Evolutionary conservation across 2,888 invertebrate species (phyloP), one percentile per base, ranked within the genome.

Genomic region (Tipula lateralis): DNA sequence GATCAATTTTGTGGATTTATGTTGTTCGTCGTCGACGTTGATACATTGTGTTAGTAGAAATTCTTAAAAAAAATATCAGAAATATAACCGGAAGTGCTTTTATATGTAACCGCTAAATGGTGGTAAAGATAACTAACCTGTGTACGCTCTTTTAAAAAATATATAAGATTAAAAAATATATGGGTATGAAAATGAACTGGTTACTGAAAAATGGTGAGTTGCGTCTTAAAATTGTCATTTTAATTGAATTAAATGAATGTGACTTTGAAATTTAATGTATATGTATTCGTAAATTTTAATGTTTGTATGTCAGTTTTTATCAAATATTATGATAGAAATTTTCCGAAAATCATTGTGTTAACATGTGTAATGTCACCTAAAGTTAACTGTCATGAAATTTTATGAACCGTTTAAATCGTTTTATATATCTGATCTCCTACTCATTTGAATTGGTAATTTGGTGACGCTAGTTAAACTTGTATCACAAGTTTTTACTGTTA

Each of bases 1-100:
- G 66, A 66, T 24, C 66, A 66, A 66, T 66, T 66, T 66, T 24
- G 66, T 66, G 66, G 66, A 66, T 66, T 66, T 66, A 66, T 66
- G 66, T 66, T 66, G 66, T 66, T 66, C 24, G 66, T 66, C 24
- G 66, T 66, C 66, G 66, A 24, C 24, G 66, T 19, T 66, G n/a
- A n/a, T n/a, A n/a, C n/a, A n/a, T n/a, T n/a, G 66, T 66, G 12
- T 66, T 66, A 24, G 16, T 16, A 66, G 19, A 66, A 19, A 24
- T 66, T 24, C 24, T 1, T 66, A n/a, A n/a, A n/a, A n/a, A 66
- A 24, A 66, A 66, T 16, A n/a, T n/a, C n/a, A n/a, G n/a, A 66
- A 66, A 24, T 66, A n/a, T 7, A 24, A 66, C 66, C 66, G 24
- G 24, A 66, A 66, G 24, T 66, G 44, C n/a, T n/a, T 66, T 24